Evolutionary conservation across 2,113 vertebrate genomes (phyloP).

Genomic region (Etia nguti): DNA sequence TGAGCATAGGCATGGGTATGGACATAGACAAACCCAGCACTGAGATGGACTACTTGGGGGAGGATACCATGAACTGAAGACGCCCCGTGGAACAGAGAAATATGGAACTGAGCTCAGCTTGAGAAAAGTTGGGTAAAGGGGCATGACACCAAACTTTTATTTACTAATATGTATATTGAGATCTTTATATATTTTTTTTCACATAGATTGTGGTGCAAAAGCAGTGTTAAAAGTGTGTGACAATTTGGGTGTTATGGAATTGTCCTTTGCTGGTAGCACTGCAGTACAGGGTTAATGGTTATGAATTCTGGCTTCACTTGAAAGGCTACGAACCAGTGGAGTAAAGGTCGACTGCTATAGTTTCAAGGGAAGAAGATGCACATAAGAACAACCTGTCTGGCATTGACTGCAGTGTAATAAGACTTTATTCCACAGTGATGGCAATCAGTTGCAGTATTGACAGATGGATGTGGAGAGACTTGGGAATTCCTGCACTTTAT

Average conservation of each 20-base stretch:
- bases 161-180: conserved; percentile 20
- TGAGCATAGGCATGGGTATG: conserved; percentile 54
- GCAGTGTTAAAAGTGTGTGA: conserved; percentile 18
- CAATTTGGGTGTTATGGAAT: background rate
- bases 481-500: conserved; percentile 73
- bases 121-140: background rate
- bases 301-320: background rate
- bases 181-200: background rate
- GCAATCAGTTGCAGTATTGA: conserved; percentile 9
- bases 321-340: background rate
- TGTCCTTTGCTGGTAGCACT: conserved; percentile 1
- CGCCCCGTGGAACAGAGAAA: background rate
- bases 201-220: conserved; percentile 17
- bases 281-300: background rate
- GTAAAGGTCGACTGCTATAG: background rate
- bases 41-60: conserved; percentile 81
- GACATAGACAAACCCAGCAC: conserved; percentile 82
- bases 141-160: conserved; percentile 4
- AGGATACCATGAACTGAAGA: conserved; percentile 58
- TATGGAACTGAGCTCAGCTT: background rate
- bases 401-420: background rate
- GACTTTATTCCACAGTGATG: conserved; percentile 24
- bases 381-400: background rate
- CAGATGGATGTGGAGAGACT: conserved; percentile 10
- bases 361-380: background rate